Conservation (phyloP, 1,140 invertebrate species). For the Pararge aegeria region DNA sequence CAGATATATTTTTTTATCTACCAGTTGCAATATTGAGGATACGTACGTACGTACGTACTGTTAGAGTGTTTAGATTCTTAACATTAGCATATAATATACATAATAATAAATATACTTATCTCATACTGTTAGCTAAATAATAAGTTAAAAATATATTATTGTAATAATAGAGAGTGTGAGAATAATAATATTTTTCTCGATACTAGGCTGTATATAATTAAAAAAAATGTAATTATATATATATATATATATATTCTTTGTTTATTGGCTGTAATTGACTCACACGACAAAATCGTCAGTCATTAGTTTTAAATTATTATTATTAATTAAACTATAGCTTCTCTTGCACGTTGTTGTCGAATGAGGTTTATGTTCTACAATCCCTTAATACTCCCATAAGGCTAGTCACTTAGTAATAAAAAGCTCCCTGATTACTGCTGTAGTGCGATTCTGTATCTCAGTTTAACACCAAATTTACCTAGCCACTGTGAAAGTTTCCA, state of each 20-base stretch:
- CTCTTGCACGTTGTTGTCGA: conserved; percentile 15
- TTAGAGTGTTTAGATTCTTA: conserved; percentile 61
- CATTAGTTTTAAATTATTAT: conserved; percentile 9
- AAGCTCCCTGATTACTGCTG: too few relatives aligned
- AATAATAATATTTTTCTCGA: conserved; percentile 34
- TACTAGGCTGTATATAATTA: conserved; percentile 48
- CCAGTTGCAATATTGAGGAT: conserved; percentile 39
- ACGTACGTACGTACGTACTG: conserved; percentile 34
- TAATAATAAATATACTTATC: conserved; percentile 66
- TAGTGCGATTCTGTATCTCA: too few relatives aligned
- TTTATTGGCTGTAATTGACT: conserved; percentile 7
- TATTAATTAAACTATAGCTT: conserved; percentile 12
- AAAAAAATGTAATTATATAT: conserved; percentile 14
- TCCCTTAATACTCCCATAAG: background rate
- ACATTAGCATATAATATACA: conserved; percentile 47
- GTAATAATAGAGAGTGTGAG: conserved; percentile 47
- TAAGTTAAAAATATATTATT: conserved; percentile 39
- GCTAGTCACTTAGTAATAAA: too few relatives aligned
- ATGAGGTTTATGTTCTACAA: conserved; percentile 5
- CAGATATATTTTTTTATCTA: conserved; percentile 12
- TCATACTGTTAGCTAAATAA: conserved; percentile 63
- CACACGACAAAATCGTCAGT: conserved; percentile 7
- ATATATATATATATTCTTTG: background rate
- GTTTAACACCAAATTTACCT: too few relatives aligned
- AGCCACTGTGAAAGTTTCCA: too few relatives aligned